Percentiles rank a stretch among this genome's conserved stretches.
Conservation (phyloP, 1,140 invertebrate genomes). For the Trypoxylus dichotomus region DNA sequence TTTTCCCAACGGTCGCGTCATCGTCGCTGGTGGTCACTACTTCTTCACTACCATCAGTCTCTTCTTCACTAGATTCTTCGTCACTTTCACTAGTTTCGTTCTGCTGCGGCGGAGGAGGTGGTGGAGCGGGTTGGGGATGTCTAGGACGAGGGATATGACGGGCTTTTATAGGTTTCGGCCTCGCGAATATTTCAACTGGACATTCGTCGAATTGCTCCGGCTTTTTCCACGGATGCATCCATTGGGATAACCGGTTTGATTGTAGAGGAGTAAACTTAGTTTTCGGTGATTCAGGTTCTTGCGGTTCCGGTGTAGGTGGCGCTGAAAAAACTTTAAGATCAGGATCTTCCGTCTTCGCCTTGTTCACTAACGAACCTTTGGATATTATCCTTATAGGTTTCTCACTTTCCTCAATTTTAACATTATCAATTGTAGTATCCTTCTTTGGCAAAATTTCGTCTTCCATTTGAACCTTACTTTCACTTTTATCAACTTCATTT, state of each 20-base stretch:
- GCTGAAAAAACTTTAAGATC: constrained; percentile 48
- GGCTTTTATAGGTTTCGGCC: constrained; percentile 47
- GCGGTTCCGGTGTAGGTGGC: constrained; percentile 41
- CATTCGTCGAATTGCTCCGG: constrained; percentile 49
- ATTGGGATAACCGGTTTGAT: constrained; percentile 49
- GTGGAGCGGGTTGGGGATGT: constrained; percentile 25
- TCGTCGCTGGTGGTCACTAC: constrained; percentile 38
- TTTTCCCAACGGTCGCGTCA: constrained; percentile 55
- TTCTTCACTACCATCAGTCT: constrained; percentile 36
- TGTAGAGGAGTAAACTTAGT: constrained; percentile 48
- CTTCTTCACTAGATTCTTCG: constrained; percentile 33
- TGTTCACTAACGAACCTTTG: constrained; percentile 49
- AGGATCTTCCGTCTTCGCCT: constrained; percentile 47
- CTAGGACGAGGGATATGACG: constrained; percentile 47
- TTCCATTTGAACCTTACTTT: too few species aligned
- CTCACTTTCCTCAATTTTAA: not conserved
- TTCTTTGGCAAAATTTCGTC: constrained; percentile 7
- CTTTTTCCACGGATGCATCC: constrained; percentile 50
- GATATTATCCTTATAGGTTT: constrained; percentile 41
- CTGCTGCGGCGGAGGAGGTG: constrained; percentile 20
- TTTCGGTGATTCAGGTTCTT: constrained; percentile 40
- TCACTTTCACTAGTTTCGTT: constrained; percentile 35
- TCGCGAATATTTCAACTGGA: constrained; percentile 49
- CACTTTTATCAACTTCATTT: constrained; percentile 29
- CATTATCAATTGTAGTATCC: not conserved